Conservation (phyloP, 64 coral and sea anemone genomes). For the Dendronephthya gigantea region DNA sequence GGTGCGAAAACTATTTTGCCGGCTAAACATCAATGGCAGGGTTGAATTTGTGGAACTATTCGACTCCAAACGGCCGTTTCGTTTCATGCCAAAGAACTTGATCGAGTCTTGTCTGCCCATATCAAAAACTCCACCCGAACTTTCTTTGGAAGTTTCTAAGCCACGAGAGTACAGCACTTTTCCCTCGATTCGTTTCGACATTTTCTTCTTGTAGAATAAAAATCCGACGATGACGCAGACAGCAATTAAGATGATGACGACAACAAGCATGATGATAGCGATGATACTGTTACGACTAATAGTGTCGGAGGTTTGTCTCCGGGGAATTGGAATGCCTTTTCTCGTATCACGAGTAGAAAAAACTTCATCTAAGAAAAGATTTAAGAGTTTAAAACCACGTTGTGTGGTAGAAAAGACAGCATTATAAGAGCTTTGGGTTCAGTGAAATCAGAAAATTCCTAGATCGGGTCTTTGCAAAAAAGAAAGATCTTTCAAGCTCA, state of each 20-base stretch:
- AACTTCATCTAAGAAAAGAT: not conserved
- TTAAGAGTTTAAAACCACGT: no score
- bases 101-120: slow-evolving; percentile 32
- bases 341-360: not conserved
- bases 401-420: no score
- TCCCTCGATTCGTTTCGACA: not conserved
- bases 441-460: no score
- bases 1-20: slow-evolving; percentile 76
- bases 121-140: slow-evolving; percentile 13
- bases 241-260: not conserved
- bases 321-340: not conserved
- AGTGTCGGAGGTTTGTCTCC: not conserved
- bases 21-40: slow-evolving; percentile 59
- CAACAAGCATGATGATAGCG: not conserved
- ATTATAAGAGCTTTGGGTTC: no score
- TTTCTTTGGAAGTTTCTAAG: not conserved
- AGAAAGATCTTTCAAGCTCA: no score
- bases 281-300: not conserved
- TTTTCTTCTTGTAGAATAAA: not conserved
- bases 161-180: not conserved
- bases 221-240: not conserved
- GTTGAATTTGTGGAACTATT: slow-evolving; percentile 62
- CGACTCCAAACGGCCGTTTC: slow-evolving; percentile 59
- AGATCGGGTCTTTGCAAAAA: no score
- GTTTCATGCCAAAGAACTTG: not conserved